phyloP scores from a whole-genome alignment of 2,888 invertebrate genomes.

The Allacma fusca region DNA sequence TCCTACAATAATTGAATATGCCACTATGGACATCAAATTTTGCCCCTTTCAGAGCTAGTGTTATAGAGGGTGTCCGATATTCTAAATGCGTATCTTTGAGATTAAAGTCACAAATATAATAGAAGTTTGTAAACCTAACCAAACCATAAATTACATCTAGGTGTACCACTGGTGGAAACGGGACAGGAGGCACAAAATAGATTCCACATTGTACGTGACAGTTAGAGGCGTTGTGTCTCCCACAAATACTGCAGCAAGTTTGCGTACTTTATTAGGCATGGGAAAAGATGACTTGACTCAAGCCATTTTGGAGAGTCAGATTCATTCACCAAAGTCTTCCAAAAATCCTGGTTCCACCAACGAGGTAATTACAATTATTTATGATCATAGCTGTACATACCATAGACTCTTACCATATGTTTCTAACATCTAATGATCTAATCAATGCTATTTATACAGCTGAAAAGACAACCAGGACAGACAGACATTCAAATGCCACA shows the following conservation, averaged over 20 bases:
- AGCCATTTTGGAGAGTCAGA: slow-evolving; percentile 55
- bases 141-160: slow-evolving; percentile 52
- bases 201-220: slow-evolving; percentile 72
- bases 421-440: too few relatives aligned
- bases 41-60: too few relatives aligned
- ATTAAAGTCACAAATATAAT: too few relatives aligned
- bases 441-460: neutral
- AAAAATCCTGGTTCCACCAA: neutral
- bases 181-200: slow-evolving; percentile 68
- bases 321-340: slow-evolving; percentile 37
- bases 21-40: too few relatives aligned
- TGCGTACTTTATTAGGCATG: slow-evolving; percentile 57
- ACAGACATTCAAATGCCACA: slow-evolving; percentile 37
- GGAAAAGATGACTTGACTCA: slow-evolving; percentile 52
- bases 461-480: slow-evolving; percentile 20
- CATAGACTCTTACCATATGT: too few relatives aligned
- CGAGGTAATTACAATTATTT: slow-evolving; percentile 18
- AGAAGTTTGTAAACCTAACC: too few relatives aligned
- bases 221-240: slow-evolving; percentile 67
- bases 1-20: too few relatives aligned
- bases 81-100: too few relatives aligned
- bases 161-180: slow-evolving; percentile 71
- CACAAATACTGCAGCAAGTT: slow-evolving; percentile 62
- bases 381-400: too few relatives aligned
- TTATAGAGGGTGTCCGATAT: too few relatives aligned